Base-by-base conservation (phyloP, 2,888 invertebrate species). In the Caenorhabditis sp. region DNA sequence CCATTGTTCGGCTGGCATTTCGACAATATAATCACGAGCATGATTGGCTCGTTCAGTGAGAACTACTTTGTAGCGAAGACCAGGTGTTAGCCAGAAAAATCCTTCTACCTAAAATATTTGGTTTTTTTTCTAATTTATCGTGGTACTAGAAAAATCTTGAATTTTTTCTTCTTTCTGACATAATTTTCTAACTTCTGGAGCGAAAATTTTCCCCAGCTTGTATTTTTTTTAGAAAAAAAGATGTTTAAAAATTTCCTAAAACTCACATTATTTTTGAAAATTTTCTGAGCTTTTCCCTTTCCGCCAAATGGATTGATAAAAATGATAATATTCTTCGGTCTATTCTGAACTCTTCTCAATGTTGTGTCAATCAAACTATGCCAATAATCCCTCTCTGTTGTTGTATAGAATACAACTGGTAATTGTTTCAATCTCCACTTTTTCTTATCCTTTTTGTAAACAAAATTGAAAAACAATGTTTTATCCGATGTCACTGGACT, bases 231-330 rank as follows among this genome's bases (percentile, higher is more conserved):
- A n/a, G n/a, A n/a, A n/a, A n/a, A n/a, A n/a, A n/a, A n/a, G n/a
- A n/a, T n/a, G n/a, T n/a, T n/a, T n/a, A n/a, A n/a, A 60, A 61
- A 37, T 17, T 27, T 49, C 21, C 1, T n/a, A 43, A 31, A 58
- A 57, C 62, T 53, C 14, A 93, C 93, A 79, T 92, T 91, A 71
- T 92, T 92, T 78, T 93, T 91, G 88, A 92, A 94, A 60, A 93
- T 92, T 81, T 92, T 91, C 64, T 92, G 88, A 0, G 92, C 94
- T 82, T 91, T 91, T 83, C 91, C 91, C 83, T 92, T 92, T 0
- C 94, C 94, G 0, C 94, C 93, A 86, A 91, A 93, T 0, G 94
- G 94, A 89, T 94, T 94, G 1, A 94, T 91, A 89, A 94, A 93
- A 19, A 94, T 90, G 61, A 94, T 88, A 53, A 94, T 89, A 58